Evolutionary conservation across 2,113 vertebrate genomes (phyloP).

Genomic region (Austrofundulus limnaeus): DNA sequence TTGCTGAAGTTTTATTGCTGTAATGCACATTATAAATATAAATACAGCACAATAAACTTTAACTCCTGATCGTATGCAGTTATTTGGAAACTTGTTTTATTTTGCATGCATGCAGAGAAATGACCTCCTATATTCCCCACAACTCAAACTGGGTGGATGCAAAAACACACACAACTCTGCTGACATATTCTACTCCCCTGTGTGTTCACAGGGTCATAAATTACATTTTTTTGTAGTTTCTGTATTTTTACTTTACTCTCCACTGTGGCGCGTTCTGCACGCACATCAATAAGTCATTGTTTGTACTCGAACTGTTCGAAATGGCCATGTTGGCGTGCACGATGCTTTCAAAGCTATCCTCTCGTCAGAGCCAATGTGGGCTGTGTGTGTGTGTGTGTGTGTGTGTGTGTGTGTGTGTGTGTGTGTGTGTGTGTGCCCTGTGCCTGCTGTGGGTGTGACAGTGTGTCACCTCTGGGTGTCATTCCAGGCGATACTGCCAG

Average conservation of each 20-base stretch:
- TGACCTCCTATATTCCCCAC: no score
- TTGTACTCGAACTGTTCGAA: slow-evolving; percentile 3
- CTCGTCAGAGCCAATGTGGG: slow-evolving; percentile 15
- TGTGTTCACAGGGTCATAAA: slow-evolving; percentile 11
- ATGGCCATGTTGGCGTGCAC: neutral
- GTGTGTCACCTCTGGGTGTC: slow-evolving; percentile 74
- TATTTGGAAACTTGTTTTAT: no score
- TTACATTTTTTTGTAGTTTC: neutral
- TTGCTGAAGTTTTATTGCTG: no score
- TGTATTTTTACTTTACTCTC: neutral
- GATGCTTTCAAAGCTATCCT: neutral
- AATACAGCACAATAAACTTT: no score
- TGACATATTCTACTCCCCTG: neutral
- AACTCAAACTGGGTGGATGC: no score
- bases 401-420: slow-evolving; percentile 30
- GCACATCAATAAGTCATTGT: slow-evolving; percentile 6
- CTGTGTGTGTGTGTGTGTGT: slow-evolving; percentile 18
- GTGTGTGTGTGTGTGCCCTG: slow-evolving; percentile 21
- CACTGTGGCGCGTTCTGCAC: neutral
- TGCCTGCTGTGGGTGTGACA: slow-evolving; percentile 56
- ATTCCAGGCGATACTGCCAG: slow-evolving; percentile 61
- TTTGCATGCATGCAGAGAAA: no score
- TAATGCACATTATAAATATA: no score
- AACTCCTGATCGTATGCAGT: no score
- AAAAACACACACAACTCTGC: neutral